Evolutionary conservation across 35 echinoderm and acorn worm species (phyloP).

Genomic region (Hemicentrotus pulcherrimus): DNA sequence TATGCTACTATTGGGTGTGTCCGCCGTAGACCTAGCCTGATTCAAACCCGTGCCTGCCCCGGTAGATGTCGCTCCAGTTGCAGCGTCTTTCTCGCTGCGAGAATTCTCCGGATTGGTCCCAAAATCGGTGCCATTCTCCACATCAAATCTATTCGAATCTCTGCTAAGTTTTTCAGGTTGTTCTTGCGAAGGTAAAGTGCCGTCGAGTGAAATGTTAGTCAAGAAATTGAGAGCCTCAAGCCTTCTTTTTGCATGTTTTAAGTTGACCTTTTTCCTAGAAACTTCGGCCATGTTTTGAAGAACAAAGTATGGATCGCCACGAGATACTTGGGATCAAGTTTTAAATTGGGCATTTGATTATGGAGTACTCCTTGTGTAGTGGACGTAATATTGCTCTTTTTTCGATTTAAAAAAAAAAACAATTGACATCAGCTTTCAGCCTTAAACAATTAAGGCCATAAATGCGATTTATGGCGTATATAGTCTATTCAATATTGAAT

Average conservation of each 20-base stretch:
- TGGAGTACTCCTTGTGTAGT: no score
- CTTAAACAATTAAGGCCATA: no score
- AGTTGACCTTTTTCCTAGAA: conserved; percentile 27
- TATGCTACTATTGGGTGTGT: not conserved
- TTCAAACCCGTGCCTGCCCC: not conserved
- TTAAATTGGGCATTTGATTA: no score
- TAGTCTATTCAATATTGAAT: no score
- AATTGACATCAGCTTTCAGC: no score
- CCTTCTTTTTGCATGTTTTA: conserved; percentile 66
- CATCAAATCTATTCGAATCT: not conserved
- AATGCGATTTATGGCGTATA: no score
- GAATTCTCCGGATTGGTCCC: not conserved
- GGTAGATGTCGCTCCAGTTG: conserved; percentile 9
- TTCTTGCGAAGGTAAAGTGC: conserved; percentile 29
- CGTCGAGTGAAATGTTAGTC: conserved; percentile 68
- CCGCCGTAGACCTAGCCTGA: conserved; percentile 14
- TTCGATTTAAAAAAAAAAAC: no score
- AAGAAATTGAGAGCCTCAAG: conserved; percentile 64
- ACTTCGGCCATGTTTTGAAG: conserved; percentile 57
- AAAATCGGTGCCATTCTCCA: conserved; percentile 6
- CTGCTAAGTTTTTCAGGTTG: not conserved
- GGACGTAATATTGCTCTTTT: no score
- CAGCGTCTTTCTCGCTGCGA: conserved; percentile 30
- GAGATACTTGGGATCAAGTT: not conserved
- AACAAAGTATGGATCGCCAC: not conserved